Base-by-base conservation (phyloP, 1,140 invertebrate genomes). In the Drosophila bifasciata region DNA sequence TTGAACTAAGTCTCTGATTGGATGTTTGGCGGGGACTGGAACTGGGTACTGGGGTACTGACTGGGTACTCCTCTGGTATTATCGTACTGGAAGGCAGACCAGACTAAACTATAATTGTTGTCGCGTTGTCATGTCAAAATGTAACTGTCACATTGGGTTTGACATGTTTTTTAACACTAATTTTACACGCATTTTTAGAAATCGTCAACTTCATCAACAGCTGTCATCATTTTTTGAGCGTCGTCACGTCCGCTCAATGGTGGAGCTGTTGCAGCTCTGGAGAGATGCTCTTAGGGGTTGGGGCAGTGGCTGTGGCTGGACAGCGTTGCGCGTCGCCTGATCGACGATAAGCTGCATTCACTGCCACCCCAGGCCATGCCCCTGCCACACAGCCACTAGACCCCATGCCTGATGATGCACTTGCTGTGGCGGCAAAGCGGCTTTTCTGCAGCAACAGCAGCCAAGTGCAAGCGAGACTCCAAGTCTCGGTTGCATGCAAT, bases 101-200 rank as follows among this genome's bases (percentile, higher is more conserved):
- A 51, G 69, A 79, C 80, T 76, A 75, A 84, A 11, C 9, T 58
- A 67, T 77, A 85, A 85, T 86, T 86, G 80, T 85, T 80, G 80
- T 80, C 64, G 53, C 59, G 60, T 68, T 55, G 52, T 72, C 79
- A 74, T 77, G 81, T 85, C 81, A 85, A 88, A 88, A 86, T 74
- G 74, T 88, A 83, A 86, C 84, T 88, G 83, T 88, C 83, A 66
- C 63, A 83, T 88, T 85, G 81, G 49, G 78, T 88, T 76, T 88
- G 83, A 88, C 83, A 88, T 88, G 83, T 88, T 88, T 88, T 83
- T 88, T 79, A 88, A 88, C 83, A 88, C 83, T 83, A 83, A 88
- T 88, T 88, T 88, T 88, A 88, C 83, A 88, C 81, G 83, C 83
- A 88, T 88, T 83, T 88, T 88, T 88, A 88, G 83, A 88, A 89